Evolutionary conservation across 64 coral and sea anemone genomes (phyloP).

Genomic region (Montipora efflorescens): DNA sequence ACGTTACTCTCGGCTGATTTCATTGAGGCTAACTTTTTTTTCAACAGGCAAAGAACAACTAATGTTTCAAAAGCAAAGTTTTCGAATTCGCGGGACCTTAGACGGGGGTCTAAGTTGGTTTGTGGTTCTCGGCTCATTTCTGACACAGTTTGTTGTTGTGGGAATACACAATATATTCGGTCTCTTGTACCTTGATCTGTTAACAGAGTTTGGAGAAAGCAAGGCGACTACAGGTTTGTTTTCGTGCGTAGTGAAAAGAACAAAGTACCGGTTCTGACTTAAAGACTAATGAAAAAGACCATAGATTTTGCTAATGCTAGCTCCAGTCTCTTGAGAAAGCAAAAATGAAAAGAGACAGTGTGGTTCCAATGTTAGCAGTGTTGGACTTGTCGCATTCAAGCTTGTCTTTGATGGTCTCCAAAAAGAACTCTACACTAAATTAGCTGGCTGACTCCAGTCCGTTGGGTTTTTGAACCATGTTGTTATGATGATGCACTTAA

Average conservation of each 20-base stretch:
- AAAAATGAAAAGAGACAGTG: too few relatives aligned
- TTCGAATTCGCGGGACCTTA: constrained; percentile 39
- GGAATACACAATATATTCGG: constrained; percentile 85
- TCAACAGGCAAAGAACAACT: background rate
- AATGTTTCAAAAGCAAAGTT: constrained; percentile 8
- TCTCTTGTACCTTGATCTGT: constrained; percentile 79
- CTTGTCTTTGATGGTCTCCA: too few relatives aligned
- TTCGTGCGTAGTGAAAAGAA: background rate
- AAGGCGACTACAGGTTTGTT: constrained; percentile 78
- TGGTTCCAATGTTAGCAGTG: too few relatives aligned
- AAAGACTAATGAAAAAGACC: background rate
- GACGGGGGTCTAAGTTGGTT: constrained; percentile 85
- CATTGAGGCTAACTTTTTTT: background rate
- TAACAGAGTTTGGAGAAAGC: constrained; percentile 71
- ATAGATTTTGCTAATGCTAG: too few relatives aligned
- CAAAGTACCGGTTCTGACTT: background rate
- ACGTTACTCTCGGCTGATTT: too few relatives aligned
- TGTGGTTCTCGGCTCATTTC: constrained; percentile 70
- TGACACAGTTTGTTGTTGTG: constrained; percentile 72
- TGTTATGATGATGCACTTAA: too few relatives aligned
- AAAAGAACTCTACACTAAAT: too few relatives aligned
- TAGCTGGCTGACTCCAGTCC: too few relatives aligned
- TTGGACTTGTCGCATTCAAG: too few relatives aligned
- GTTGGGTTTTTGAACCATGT: too few relatives aligned
- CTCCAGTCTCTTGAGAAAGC: too few relatives aligned